Percentiles rank a stretch among this genome's conserved stretches.
phyloP scores from a whole-genome alignment of 1,140 invertebrate species.

The Drosophila asahinai region DNA sequence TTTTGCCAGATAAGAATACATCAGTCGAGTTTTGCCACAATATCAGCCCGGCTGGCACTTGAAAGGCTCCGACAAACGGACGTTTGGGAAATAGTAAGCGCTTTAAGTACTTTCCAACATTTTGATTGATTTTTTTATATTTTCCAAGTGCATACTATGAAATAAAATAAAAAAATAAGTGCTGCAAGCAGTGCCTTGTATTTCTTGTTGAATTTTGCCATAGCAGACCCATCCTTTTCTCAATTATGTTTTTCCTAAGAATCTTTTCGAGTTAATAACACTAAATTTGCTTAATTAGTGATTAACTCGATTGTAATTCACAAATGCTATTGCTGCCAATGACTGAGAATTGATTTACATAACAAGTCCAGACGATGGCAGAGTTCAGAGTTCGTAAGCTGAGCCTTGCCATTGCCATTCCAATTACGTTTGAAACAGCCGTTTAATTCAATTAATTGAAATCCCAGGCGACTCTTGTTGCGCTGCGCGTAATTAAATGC shows the following conservation, averaged over 20 bases:
- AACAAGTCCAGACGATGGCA: constrained; percentile 2
- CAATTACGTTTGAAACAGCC: constrained; percentile 8
- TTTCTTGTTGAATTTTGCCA: too few relatives aligned
- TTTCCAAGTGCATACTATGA: too few relatives aligned
- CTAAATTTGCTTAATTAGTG: neutral
- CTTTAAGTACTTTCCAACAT: neutral
- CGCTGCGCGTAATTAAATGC: constrained; percentile 17
- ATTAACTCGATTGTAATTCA: neutral
- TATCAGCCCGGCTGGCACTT: neutral
- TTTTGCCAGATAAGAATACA: neutral
- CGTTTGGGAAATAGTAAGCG: too few relatives aligned
- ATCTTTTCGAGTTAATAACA: neutral
- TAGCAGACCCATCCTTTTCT: too few relatives aligned
- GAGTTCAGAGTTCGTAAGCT: neutral
- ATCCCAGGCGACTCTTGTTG: constrained; percentile 3
- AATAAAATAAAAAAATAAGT: neutral
- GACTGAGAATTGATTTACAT: constrained; percentile 7
- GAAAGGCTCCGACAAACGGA: neutral
- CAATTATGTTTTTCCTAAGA: neutral
- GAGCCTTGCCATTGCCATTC: neutral
- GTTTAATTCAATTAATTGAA: constrained; percentile 47
- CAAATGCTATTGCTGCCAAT: neutral
- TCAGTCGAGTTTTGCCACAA: neutral
- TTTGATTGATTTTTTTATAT: too few relatives aligned
- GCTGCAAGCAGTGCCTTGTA: too few relatives aligned